Percentiles rank a stretch among this genome's conserved stretches.
Conservation (phyloP, 2,797 vertebrate species). For the Diplodus sargus region DNA sequence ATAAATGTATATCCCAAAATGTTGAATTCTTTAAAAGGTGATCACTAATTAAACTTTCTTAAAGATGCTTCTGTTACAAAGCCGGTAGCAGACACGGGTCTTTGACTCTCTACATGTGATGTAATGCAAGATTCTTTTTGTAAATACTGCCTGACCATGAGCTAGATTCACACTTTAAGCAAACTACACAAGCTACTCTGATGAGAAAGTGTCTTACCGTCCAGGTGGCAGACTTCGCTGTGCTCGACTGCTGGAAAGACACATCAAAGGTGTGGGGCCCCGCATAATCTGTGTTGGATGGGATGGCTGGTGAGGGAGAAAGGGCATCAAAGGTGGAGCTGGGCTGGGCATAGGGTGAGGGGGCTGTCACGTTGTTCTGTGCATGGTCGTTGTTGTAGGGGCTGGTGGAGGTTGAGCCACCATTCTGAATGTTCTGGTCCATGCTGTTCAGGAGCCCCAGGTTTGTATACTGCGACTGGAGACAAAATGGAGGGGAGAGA, state of each 20-base stretch:
- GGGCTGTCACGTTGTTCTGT: slow-evolving; percentile 95
- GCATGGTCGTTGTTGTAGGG: slow-evolving; percentile 97
- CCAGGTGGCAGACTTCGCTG: slow-evolving; percentile 99
- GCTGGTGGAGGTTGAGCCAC: slow-evolving; percentile 96
- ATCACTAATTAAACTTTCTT: background rate
- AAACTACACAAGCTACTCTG: background rate
- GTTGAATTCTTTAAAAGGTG: background rate
- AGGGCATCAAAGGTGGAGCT: slow-evolving; percentile 98
- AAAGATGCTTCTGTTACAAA: background rate
- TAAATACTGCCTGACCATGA: background rate
- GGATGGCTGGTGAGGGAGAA: slow-evolving; percentile 97
- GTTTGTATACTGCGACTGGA: slow-evolving; percentile 93
- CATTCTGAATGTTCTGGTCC: slow-evolving; percentile 98
- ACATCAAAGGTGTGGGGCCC: slow-evolving; percentile 98
- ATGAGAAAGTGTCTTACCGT: slow-evolving; percentile 88
- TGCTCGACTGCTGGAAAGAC: slow-evolving; percentile 99
- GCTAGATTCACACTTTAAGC: background rate
- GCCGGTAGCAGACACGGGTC: background rate
- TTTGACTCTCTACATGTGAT: background rate
- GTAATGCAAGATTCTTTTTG: background rate
- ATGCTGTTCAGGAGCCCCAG: slow-evolving; percentile 99
- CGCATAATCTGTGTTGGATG: slow-evolving; percentile 99
- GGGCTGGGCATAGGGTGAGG: slow-evolving; percentile 97
- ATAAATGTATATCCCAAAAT: background rate
- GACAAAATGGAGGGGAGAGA: slow-evolving; percentile 18